Evolutionary conservation across 2,888 invertebrate genomes (phyloP).

Genomic region (Plutella xylostella): DNA sequence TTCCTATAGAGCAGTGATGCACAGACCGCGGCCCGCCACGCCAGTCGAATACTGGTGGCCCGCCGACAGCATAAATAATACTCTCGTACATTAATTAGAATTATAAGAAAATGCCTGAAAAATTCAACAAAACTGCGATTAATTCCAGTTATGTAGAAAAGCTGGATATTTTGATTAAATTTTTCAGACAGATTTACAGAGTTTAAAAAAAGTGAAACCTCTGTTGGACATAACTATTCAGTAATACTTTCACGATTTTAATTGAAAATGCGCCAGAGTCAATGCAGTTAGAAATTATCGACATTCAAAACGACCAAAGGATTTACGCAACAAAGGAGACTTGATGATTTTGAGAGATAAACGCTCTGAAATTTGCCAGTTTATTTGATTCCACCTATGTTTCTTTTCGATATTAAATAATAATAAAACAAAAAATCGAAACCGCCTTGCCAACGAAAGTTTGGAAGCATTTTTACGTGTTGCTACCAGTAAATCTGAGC

Average conservation of each 20-base stretch:
- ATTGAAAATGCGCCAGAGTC: slow-evolving; percentile 17
- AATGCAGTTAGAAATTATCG: slow-evolving; percentile 18
- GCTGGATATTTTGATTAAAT: slow-evolving; percentile 3
- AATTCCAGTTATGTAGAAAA: slow-evolving; percentile 10
- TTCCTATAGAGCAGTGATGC: neutral
- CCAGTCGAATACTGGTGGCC: neutral
- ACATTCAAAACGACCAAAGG: slow-evolving; percentile 18
- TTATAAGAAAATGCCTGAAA: slow-evolving; percentile 16
- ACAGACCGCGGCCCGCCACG: neutral
- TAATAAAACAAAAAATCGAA: too few relatives aligned
- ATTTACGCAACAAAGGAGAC: too few relatives aligned
- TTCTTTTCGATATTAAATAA: too few relatives aligned
- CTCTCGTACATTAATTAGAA: slow-evolving; percentile 5
- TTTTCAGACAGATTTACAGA: slow-evolving; percentile 11
- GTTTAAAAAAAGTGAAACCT: slow-evolving; percentile 9
- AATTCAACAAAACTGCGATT: slow-evolving; percentile 12
- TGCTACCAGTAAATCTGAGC: slow-evolving; percentile 13
- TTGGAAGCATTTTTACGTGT: slow-evolving; percentile 13
- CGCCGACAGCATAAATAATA: neutral
- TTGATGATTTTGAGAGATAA: too few relatives aligned
- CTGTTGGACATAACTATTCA: too few relatives aligned
- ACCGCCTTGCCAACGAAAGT: too few relatives aligned
- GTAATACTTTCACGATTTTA: slow-evolving; percentile 17
- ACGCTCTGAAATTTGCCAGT: too few relatives aligned
- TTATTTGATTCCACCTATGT: too few relatives aligned